These are phyloP conservation scores for Aythya baeri DNA, from an alignment of 2,113 vertebrate species.

Conservation along the genomic window DNA sequence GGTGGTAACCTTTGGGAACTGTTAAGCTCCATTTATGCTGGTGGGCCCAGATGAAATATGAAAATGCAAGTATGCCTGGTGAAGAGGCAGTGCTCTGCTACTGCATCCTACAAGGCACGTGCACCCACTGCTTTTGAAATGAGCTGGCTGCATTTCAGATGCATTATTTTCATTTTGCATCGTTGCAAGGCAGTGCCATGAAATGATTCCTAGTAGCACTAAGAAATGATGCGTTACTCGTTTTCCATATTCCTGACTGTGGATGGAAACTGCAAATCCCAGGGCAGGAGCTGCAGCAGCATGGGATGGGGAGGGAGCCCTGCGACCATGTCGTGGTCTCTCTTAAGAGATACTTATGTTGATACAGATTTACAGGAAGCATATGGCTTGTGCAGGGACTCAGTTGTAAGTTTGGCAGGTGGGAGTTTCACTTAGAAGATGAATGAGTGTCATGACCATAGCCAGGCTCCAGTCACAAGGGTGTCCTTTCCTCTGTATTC, in stretches of 20 bases:
- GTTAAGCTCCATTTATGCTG: neutral
- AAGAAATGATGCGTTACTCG: fast-evolving
- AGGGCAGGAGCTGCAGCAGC: fast-evolving
- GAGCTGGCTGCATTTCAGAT: neutral
- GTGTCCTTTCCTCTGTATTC: neutral
- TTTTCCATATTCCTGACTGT: neutral
- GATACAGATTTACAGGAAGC: neutral
- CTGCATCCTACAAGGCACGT: neutral
- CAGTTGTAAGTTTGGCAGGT: neutral
- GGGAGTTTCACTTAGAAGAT: neutral
- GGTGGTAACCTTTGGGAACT: neutral
- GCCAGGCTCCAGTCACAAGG: neutral
- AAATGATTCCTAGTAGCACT: neutral
- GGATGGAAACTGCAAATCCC: neutral
- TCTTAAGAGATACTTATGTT: neutral
- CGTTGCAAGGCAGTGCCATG: neutral
- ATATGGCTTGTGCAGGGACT: neutral
- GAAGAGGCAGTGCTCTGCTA: fast-evolving
- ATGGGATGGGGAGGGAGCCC: neutral
- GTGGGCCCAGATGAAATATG: neutral
- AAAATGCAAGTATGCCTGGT: neutral
- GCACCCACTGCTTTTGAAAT: neutral
- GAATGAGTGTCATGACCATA: neutral
- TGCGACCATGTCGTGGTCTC: neutral
- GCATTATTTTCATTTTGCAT: neutral